Evolutionary conservation across 2,888 invertebrate species (phyloP), one percentile per base, ranked within the genome.

Genomic region (Prosopocoilus inquinatus): DNA sequence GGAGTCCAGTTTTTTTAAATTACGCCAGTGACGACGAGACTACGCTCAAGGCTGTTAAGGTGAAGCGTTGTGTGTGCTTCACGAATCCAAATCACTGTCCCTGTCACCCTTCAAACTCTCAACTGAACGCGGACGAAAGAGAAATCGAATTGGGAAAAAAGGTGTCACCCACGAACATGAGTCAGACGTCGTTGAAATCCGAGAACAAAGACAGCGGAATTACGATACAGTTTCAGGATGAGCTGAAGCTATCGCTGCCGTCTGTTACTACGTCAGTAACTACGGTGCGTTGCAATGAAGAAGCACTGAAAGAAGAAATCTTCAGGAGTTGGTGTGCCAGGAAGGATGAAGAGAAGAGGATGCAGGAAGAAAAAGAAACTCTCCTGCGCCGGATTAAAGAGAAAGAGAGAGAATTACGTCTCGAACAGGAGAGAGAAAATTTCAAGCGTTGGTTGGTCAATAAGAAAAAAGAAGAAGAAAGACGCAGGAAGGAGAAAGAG

Each of bases 261-360:
- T 64, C 64, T 1, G 36, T 62, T 7, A 49, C 60, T 2, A 56
- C 58, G 11, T 39, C 57, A 20, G 20, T 7, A 28, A 28, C 4
- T 28, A 50, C 12, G 32, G 60, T 59, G 16, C 45, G 52, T 2
- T 43, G 55, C 4, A 50, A 33, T 20, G 60, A 59, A 11, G 60
- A 61, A 15, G 78, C 81, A 64, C 78, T 81, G 61, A 79, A 82
- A 1, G 79, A 80, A 48, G 78, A 78, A 61, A 78, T 79, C 0
- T 82, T 75, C 62, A 77, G 76, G 3, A 77, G 75, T 33, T 85
- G 87, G 86, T 64, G 84, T 48, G 78, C 80, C 3, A 71, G 68
- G 49, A 76, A 77, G 60, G 64, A 72, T 2, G 65, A 67, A 13
- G 74, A 72, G 35, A 65, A 63, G 46, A 75, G 68, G 54, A 62